phyloP scores from a whole-genome alignment of 2,888 invertebrate genomes.

The Arenicola marina region DNA sequence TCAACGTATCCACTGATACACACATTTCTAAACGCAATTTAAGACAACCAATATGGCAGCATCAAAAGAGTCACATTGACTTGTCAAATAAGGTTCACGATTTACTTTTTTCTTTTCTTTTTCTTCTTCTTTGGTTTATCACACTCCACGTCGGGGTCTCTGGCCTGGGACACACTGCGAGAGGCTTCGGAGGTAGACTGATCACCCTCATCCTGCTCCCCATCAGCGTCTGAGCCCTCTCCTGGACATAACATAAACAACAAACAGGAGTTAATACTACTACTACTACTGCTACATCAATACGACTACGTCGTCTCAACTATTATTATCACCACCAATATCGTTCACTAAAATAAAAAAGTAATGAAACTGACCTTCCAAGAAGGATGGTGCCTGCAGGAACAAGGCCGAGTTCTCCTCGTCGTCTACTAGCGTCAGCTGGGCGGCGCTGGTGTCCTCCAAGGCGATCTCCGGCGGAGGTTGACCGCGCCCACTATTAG shows the following conservation, averaged over 20 bases:
- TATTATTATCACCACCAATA: too few species aligned
- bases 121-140: conserved; percentile 7
- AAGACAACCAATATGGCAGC: too few species aligned
- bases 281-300: too few species aligned
- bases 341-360: too few species aligned
- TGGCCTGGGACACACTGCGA: background rate
- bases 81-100: background rate
- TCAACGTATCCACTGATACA: too few species aligned
- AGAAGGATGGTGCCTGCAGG: background rate
- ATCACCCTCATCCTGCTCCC: too few species aligned
- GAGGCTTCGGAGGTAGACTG: background rate
- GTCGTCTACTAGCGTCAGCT: background rate
- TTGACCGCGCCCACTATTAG: background rate
- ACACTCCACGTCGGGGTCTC: background rate
- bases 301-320: too few species aligned
- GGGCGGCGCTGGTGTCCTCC: background rate
- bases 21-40: too few species aligned
- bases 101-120: background rate
- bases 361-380: too few species aligned
- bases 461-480: background rate
- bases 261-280: background rate
- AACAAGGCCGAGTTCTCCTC: background rate
- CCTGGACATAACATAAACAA: background rate
- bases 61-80: background rate
- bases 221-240: background rate